phyloP scores from a whole-genome alignment of 2,113 vertebrate species.

The Tupaia tana region DNA sequence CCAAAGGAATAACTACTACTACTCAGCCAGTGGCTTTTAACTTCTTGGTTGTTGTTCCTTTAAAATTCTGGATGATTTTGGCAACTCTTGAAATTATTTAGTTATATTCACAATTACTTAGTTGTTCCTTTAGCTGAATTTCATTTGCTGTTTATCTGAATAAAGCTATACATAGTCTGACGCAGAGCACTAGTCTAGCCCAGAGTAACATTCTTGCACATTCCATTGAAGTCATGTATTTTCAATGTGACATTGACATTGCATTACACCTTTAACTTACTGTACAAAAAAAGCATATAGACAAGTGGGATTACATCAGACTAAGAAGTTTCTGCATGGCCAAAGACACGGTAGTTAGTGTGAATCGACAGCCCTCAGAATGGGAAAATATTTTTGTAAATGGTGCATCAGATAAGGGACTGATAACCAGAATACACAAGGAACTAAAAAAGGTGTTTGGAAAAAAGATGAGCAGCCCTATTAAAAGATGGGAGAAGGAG shows the following conservation, averaged over 20 bases:
- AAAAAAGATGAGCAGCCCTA: too few relatives aligned
- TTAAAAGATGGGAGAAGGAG: too few relatives aligned
- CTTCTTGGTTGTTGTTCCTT: not conserved
- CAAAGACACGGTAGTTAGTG: too few relatives aligned
- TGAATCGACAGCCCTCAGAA: too few relatives aligned
- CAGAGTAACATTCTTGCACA: not conserved
- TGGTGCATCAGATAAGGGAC: too few relatives aligned
- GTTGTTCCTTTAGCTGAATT: not conserved
- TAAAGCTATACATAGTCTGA: not conserved
- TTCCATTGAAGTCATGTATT: not conserved
- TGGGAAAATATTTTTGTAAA: too few relatives aligned
- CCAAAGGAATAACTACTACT: not conserved
- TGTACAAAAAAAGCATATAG: slow-evolving; percentile 14
- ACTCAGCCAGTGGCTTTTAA: not conserved
- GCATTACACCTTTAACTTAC: not conserved
- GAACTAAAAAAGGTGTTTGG: too few relatives aligned
- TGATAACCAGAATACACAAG: too few relatives aligned
- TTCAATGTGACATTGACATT: not conserved
- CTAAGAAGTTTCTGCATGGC: too few relatives aligned
- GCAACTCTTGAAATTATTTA: not conserved
- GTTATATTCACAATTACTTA: not conserved
- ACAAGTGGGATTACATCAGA: too few relatives aligned
- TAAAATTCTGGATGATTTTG: not conserved
- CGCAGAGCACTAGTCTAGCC: not conserved
- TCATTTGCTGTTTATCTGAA: not conserved